Evolutionary conservation across 1,140 invertebrate species (phyloP).

Genomic region (Drosophila gunungcola): DNA sequence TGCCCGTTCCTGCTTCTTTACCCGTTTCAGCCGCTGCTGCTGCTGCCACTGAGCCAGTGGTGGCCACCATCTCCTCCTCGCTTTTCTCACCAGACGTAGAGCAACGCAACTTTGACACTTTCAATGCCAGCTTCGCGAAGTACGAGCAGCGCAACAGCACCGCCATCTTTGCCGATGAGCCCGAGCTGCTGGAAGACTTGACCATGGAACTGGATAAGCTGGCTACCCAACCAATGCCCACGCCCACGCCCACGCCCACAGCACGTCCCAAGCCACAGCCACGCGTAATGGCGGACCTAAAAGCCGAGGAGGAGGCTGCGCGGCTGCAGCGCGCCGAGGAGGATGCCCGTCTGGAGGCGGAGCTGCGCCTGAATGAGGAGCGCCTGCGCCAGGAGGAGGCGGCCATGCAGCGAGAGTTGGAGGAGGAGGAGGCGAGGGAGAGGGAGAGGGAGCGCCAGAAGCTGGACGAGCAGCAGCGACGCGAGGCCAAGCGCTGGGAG

Average conservation of each 20-base stretch:
- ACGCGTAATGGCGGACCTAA: conserved; percentile 27
- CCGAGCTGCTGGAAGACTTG: conserved; percentile 27
- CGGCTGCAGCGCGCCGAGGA: conserved; percentile 49
- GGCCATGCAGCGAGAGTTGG: conserved; percentile 54
- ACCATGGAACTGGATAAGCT: conserved; percentile 15
- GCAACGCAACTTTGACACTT: conserved; percentile 64
- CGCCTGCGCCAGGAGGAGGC: conserved; percentile 66
- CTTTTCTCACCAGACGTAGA: conserved; percentile 60
- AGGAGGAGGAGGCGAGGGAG: conserved; percentile 21
- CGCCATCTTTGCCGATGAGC: conserved; percentile 65
- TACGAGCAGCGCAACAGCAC: conserved; percentile 72
- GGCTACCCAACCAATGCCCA: not conserved
- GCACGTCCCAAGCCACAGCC: conserved; percentile 42
- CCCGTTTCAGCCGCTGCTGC: not conserved
- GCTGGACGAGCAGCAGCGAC: conserved; percentile 58
- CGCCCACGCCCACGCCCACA: conserved; percentile 20
- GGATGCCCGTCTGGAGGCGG: conserved; percentile 64
- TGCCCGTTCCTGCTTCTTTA: not conserved
- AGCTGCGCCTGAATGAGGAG: conserved; percentile 66
- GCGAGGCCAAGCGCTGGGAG: conserved; percentile 68
- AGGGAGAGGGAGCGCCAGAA: conserved; percentile 30
- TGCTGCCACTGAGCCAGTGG: not conserved
- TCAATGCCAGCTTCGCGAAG: conserved; percentile 70
- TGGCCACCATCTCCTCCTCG: conserved; percentile 8
- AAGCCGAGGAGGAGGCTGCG: conserved; percentile 27